Conservation (phyloP, 2,888 invertebrate species). For the Epinotia bilunana region DNA sequence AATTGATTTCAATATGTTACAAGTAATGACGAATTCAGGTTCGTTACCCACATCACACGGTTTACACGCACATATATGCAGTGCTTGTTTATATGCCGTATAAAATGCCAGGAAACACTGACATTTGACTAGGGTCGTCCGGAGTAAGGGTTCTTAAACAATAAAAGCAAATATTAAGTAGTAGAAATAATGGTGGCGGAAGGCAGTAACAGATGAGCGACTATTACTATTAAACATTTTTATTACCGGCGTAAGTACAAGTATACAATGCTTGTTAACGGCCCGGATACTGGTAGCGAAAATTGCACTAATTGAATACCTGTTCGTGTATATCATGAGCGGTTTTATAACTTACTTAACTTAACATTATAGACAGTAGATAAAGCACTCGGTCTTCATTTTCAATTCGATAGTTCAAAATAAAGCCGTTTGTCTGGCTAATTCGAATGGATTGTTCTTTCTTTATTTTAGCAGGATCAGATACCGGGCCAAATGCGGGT, state of each 20-base stretch:
- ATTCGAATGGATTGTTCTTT: constrained; percentile 7
- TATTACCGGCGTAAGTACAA: constrained; percentile 8
- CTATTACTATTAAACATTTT: constrained; percentile 32
- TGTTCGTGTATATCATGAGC: constrained; percentile 5
- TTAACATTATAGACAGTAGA: background rate
- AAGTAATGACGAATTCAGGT: too few relatives aligned
- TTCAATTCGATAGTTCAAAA: background rate
- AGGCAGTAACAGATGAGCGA: constrained; percentile 16
- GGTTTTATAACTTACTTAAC: constrained; percentile 4
- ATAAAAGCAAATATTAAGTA: constrained; percentile 8
- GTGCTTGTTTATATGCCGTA: too few relatives aligned
- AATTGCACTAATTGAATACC: constrained; percentile 27
- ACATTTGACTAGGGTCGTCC: too few relatives aligned
- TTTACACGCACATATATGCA: too few relatives aligned
- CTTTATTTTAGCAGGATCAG: background rate
- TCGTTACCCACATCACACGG: too few relatives aligned
- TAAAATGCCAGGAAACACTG: too few relatives aligned
- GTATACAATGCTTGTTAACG: constrained; percentile 17
- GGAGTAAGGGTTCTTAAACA: background rate
- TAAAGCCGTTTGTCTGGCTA: background rate
- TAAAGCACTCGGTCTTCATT: background rate
- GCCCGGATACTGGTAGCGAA: background rate
- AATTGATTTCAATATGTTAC: too few relatives aligned
- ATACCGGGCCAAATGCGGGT: background rate
- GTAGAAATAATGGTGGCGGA: constrained; percentile 29